Conservation (phyloP, 2,113 vertebrate genomes). For the Phalacrocorax aristotelis region DNA sequence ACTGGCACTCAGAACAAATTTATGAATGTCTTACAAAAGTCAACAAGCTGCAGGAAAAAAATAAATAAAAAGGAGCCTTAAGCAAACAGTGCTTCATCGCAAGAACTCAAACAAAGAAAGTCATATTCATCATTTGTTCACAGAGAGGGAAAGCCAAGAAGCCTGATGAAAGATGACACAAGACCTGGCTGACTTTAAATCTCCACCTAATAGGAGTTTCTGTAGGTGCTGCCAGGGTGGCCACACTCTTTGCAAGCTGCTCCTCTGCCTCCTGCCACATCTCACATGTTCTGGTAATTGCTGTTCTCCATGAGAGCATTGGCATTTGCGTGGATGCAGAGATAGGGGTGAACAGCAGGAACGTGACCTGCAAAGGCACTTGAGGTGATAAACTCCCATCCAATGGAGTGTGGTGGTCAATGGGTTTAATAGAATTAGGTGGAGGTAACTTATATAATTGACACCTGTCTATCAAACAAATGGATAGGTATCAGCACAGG, state of each 20-base stretch:
- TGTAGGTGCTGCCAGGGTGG: constrained; percentile 55
- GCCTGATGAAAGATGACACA: constrained; percentile 41
- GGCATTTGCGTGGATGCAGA: not conserved
- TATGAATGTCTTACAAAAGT: constrained; percentile 75
- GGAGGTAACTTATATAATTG: not conserved
- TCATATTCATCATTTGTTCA: constrained; percentile 40
- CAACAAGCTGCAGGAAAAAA: constrained; percentile 69
- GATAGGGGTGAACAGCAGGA: not conserved
- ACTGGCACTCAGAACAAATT: constrained; percentile 69
- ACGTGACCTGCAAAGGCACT: not conserved
- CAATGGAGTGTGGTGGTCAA: not conserved
- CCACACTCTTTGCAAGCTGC: constrained; percentile 36
- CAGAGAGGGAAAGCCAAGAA: not conserved
- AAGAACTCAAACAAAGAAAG: constrained; percentile 72
- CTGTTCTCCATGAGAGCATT: not conserved
- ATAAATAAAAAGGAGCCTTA: constrained; percentile 60
- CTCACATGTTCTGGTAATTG: not conserved
- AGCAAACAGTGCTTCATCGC: constrained; percentile 62
- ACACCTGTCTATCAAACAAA: not conserved
- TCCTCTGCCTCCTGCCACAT: constrained; percentile 9
- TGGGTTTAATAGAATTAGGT: not conserved
- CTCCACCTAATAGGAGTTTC: constrained; percentile 32
- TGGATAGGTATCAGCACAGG: not conserved
- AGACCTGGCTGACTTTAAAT: constrained; percentile 24
- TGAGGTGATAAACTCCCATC: not conserved